Percentiles rank a stretch among this genome's conserved stretches.
These are phyloP conservation scores for Apus apus DNA, from an alignment of 2,113 vertebrate genomes.

Conservation along the genomic window DNA sequence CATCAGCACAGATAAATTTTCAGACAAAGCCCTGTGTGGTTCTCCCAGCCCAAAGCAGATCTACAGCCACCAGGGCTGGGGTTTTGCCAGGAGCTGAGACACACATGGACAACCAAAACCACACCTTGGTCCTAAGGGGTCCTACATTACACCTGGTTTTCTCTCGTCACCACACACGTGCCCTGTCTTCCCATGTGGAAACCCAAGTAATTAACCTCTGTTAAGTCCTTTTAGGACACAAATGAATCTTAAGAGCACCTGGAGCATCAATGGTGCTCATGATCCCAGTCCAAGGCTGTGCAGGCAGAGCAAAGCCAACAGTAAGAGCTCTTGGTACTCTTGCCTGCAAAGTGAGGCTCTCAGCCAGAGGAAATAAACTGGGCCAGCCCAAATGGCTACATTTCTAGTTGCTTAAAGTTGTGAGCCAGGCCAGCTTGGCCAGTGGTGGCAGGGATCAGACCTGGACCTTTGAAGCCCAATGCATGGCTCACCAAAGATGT, in stretches of 20 bases:
- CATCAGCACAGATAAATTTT: not conserved
- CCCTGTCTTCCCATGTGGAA: not conserved
- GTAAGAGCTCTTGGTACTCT: not conserved
- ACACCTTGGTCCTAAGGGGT: not conserved
- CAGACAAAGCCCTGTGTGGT: not conserved
- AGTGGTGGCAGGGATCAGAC: rapidly evolving
- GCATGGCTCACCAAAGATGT: not conserved
- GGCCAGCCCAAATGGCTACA: not conserved
- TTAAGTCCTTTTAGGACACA: not conserved
- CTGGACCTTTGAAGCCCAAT: not conserved
- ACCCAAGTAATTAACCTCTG: not conserved
- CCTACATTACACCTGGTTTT: not conserved
- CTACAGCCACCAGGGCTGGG: not conserved
- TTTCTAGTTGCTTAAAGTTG: not conserved
- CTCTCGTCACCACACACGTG: not conserved
- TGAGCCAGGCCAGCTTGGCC: not conserved
- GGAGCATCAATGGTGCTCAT: rapidly evolving
- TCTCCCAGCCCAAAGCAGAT: not conserved
- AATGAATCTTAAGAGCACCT: not conserved
- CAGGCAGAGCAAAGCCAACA: not conserved
- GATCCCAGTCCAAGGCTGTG: not conserved
- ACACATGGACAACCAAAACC: rapidly evolving
- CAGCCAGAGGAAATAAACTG: not conserved
- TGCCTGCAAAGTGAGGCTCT: not conserved
- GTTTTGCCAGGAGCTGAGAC: rapidly evolving